Evolutionary conservation across 1,140 invertebrate species (phyloP), one percentile per base, ranked within the genome.

Genomic region (Helicoverpa zea): DNA sequence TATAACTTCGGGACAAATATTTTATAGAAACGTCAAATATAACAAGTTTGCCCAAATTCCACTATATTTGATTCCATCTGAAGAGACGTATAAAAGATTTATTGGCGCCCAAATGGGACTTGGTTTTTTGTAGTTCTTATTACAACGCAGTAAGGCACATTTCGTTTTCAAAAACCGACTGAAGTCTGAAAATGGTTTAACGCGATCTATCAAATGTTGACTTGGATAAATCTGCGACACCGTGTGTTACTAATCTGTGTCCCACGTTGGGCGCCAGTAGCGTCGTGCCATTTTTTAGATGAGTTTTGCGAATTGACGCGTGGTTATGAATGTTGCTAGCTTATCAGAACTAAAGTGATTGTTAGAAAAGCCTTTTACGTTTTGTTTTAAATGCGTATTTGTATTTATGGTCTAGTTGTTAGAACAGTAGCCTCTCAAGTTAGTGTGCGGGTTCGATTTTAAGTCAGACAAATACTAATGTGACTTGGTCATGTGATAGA

Each of bases 101-200:
- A 76, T 76, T 84, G 81, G 75, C 81, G 75, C 78, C 81, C 83
- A 70, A 64, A 52, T 72, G 81, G 83, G 79, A 35, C 74, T 11
- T 18, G 64, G 11, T 3, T 10, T 56, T 47, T 30, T 10, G 49
- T 63, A 14, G 29, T 10, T 23, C 59, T 49, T 63, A 76, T 63
- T 43, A 3, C 58, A 3, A 52, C 29, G 74, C 4, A n/a, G 52
- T 76, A 76, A 35, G 47, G 74, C 51, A 52, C 51, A 76, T 63
- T 76, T 76, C 51, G 23, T 49, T 18, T 49, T 12, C 1, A 14
- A 76, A 52, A 51, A 29, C 51, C 0, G 14, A 47, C 16, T 16
- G 49, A 52, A 63, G 23, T 47, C 23, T 52, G 58, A 16, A 59
- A 63, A 76, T 76, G 58, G 43, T 80, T 43, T 80, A 73, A 59